phyloP scores from a whole-genome alignment of 1,140 invertebrate genomes.

The Notospermus geniculatus region DNA sequence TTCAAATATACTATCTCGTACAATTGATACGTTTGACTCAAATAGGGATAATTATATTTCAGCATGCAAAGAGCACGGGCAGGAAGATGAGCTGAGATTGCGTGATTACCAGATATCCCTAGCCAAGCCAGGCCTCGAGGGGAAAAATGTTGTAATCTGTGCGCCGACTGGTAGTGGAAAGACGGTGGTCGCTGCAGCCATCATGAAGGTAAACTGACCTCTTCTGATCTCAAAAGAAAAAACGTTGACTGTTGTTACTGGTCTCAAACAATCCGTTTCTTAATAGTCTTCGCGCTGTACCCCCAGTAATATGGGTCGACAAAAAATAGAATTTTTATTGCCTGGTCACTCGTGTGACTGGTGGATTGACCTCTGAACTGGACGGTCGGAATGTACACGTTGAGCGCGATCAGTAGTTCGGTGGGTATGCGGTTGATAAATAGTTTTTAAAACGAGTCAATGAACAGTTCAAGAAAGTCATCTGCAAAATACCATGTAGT shows the following conservation, averaged over 20 bases:
- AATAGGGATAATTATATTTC: too few species aligned
- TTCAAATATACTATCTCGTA: too few species aligned
- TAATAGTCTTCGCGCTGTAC: neutral
- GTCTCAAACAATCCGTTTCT: neutral
- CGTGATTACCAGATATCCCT: constrained; percentile 36
- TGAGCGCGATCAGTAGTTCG: neutral
- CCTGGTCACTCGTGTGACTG: neutral
- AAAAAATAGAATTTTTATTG: neutral
- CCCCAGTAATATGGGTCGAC: neutral
- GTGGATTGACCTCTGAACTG: neutral
- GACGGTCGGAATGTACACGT: neutral
- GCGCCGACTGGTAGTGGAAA: constrained; percentile 41
- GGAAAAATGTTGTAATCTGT: constrained; percentile 34
- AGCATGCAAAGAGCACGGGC: too few species aligned
- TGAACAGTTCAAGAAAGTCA: too few species aligned
- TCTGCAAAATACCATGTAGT: too few species aligned
- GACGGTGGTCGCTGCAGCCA: constrained; percentile 31
- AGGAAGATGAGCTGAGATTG: too few species aligned
- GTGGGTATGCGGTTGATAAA: too few species aligned
- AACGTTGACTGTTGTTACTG: constrained; percentile 26
- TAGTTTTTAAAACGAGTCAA: too few species aligned
- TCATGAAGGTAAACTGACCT: constrained; percentile 26
- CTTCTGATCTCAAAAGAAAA: too few species aligned
- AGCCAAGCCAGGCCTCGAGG: constrained; percentile 22
- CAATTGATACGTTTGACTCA: too few species aligned